phyloP scores from a whole-genome alignment of 2,113 vertebrate species.

The Colossoma macropomum region DNA sequence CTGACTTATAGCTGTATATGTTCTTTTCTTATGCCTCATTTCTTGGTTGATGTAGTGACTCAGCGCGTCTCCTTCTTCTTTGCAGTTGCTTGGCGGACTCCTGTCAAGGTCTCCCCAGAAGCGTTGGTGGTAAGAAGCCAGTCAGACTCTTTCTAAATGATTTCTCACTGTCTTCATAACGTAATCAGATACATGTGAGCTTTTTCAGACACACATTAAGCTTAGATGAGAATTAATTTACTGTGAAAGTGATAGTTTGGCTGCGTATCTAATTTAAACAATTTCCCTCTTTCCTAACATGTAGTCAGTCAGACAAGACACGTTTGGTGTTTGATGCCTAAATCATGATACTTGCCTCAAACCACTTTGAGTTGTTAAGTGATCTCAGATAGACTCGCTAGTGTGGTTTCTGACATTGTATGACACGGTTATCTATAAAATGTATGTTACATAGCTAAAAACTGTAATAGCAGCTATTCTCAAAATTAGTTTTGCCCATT shows the following conservation, averaged over 20 bases:
- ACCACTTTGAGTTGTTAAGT: no score
- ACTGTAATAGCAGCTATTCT: no score
- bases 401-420: no score
- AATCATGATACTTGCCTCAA: no score
- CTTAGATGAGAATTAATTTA: neutral
- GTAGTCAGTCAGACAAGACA: no score
- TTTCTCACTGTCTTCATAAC: neutral
- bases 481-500: no score
- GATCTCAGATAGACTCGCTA: no score
- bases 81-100: constrained; percentile 89
- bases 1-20: neutral
- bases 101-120: constrained; percentile 91
- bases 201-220: neutral
- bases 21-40: neutral
- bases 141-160: neutral
- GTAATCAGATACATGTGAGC: constrained; percentile 2
- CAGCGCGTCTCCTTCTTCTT: constrained; percentile 20
- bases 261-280: no score
- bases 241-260: neutral
- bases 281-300: no score
- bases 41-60: neutral
- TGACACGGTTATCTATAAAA: no score
- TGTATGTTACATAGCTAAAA: no score
- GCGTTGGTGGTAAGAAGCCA: constrained; percentile 84
- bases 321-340: no score